phyloP scores from a whole-genome alignment of 2,888 invertebrate genomes.

The Lysandra coridon region DNA sequence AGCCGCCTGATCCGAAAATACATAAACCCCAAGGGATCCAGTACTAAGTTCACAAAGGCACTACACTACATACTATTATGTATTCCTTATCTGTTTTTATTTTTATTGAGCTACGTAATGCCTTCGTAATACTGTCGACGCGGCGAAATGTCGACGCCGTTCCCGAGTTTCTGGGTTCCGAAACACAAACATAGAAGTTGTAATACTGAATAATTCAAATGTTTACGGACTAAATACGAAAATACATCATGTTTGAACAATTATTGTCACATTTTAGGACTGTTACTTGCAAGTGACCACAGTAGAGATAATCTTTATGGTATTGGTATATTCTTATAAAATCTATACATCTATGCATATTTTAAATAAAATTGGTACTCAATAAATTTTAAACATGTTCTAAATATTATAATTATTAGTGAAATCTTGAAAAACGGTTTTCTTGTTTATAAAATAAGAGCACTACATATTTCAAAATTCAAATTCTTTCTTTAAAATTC shows the following conservation, averaged over 20 bases:
- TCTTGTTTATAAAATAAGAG: too few species aligned
- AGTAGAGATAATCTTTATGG: not conserved
- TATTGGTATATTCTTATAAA: too few species aligned
- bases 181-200: constrained; percentile 25
- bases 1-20: constrained; percentile 77
- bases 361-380: too few species aligned
- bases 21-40: constrained; percentile 77
- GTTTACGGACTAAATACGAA: constrained; percentile 31
- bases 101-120: constrained; percentile 40
- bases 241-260: not conserved
- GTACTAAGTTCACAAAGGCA: constrained; percentile 74
- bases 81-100: constrained; percentile 40
- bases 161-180: not conserved
- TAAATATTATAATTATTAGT: too few species aligned
- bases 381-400: too few species aligned
- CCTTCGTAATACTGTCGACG: constrained; percentile 36
- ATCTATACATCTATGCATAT: too few species aligned
- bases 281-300: not conserved
- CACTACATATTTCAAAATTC: too few species aligned
- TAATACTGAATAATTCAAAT: constrained; percentile 25
- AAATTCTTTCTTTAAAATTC: too few species aligned
- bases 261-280: not conserved
- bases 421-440: too few species aligned
- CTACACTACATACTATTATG: constrained; percentile 49
- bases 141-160: constrained; percentile 27